Percentiles rank a stretch among this genome's conserved stretches.
phyloP scores from a whole-genome alignment of 2,888 invertebrate genomes.

The Drosophila lutescens region DNA sequence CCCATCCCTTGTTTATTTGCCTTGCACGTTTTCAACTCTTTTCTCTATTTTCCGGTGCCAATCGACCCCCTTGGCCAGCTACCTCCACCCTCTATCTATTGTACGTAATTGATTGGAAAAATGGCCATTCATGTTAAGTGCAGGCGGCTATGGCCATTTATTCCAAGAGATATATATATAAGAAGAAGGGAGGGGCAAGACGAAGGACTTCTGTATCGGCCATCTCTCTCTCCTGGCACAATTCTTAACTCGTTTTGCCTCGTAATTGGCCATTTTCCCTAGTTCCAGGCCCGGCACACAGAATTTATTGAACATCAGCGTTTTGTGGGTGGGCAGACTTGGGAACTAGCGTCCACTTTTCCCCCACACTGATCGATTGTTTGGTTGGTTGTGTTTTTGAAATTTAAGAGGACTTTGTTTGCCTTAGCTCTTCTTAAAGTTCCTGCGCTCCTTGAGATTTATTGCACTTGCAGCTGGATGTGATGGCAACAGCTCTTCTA shows the following conservation, averaged over 20 bases:
- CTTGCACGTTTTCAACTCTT: slow-evolving; percentile 19
- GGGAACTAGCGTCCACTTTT: slow-evolving; percentile 1
- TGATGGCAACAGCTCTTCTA: neutral
- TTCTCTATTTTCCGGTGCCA: slow-evolving; percentile 17
- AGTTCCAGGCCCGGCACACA: slow-evolving; percentile 47
- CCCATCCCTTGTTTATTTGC: slow-evolving; percentile 28
- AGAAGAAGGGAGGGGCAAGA: neutral
- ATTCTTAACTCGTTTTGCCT: slow-evolving; percentile 73
- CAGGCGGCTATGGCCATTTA: slow-evolving; percentile 49
- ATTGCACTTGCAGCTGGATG: slow-evolving; percentile 17
- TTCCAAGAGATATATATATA: slow-evolving; percentile 29
- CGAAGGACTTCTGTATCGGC: slow-evolving; percentile 26
- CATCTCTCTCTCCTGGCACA: slow-evolving; percentile 47
- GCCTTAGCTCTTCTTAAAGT: slow-evolving; percentile 26
- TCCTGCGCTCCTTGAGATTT: slow-evolving; percentile 17
- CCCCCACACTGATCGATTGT: slow-evolving; percentile 67
- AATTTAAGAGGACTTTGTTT: slow-evolving; percentile 36
- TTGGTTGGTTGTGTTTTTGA: slow-evolving; percentile 20
- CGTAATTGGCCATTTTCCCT: slow-evolving; percentile 77
- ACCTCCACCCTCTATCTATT: neutral
- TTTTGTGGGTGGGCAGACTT: slow-evolving; percentile 20
- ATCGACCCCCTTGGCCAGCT: neutral
- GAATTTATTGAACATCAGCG: slow-evolving; percentile 76
- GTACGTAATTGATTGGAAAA: slow-evolving; percentile 76
- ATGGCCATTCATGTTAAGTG: slow-evolving; percentile 70